Conservation (phyloP, 2,797 vertebrate genomes). For the Crocidura indochinensis region DNA sequence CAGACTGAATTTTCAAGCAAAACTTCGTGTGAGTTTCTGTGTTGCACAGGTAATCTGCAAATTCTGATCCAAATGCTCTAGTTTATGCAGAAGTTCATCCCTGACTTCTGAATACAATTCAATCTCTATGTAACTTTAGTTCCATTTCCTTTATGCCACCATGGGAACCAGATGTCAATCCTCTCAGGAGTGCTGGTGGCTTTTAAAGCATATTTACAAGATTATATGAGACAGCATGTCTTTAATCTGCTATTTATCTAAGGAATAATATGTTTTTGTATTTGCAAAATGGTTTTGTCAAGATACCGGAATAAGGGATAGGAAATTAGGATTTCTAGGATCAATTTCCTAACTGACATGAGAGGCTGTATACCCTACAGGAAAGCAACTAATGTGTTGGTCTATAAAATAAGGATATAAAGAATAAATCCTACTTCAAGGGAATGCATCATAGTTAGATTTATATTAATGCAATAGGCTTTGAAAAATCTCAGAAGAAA, state of each 20-base stretch:
- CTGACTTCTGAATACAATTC: not conserved
- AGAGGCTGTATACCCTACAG: constrained; percentile 58
- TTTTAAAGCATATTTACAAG: constrained; percentile 82
- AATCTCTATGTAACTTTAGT: not conserved
- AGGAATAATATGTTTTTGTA: constrained; percentile 71
- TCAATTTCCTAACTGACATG: constrained; percentile 77
- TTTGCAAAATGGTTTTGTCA: constrained; percentile 78
- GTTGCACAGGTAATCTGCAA: not conserved
- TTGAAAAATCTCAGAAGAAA: constrained; percentile 68
- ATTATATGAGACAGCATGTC: constrained; percentile 77
- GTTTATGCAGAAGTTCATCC: not conserved
- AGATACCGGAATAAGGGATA: constrained; percentile 61
- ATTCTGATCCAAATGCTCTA: not conserved
- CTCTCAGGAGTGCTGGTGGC: constrained; percentile 73
- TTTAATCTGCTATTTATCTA: constrained; percentile 77
- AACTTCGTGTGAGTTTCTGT: not conserved
- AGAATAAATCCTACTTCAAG: constrained; percentile 72
- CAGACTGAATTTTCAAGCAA: not conserved
- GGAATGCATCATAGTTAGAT: constrained; percentile 60
- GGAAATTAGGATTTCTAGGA: constrained; percentile 79
- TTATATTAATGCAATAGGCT: constrained; percentile 66
- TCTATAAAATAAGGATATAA: constrained; percentile 64
- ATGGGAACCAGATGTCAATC: constrained; percentile 61
- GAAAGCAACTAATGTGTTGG: constrained; percentile 70
- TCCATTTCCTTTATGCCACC: constrained; percentile 29